phyloP scores from a whole-genome alignment of 2,797 vertebrate genomes.

The Darevskia mixta region DNA sequence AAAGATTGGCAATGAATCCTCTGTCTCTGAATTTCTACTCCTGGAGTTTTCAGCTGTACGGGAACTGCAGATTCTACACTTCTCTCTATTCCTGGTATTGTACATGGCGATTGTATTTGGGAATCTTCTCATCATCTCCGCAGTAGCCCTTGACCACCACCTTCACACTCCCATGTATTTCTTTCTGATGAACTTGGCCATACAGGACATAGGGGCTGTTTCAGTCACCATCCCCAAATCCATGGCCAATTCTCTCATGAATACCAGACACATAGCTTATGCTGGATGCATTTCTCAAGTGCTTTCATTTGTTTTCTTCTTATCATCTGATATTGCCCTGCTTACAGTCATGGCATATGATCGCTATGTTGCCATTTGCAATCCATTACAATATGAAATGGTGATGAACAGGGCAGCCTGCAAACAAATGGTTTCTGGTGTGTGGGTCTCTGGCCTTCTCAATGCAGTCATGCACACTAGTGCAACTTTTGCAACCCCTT shows the following conservation, averaged over 20 bases:
- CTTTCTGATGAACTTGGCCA: neutral
- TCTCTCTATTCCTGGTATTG: neutral
- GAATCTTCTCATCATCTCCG: slow-evolving; percentile 13
- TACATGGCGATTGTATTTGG: neutral
- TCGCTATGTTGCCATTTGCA: slow-evolving; percentile 19
- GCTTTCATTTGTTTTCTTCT: neutral
- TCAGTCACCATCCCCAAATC: neutral
- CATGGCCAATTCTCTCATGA: neutral
- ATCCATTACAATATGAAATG: slow-evolving; percentile 18
- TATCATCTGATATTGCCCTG: neutral
- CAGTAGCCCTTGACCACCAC: neutral
- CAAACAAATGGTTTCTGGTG: neutral
- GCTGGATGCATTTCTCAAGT: slow-evolving; percentile 1
- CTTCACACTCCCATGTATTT: slow-evolving; percentile 24
- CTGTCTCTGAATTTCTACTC: neutral
- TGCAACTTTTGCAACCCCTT: neutral
- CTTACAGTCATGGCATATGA: slow-evolving; percentile 30
- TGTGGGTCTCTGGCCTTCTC: neutral
- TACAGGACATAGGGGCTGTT: neutral
- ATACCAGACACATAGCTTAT: slow-evolving; percentile 8
- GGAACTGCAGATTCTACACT: neutral
- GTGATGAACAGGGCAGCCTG: neutral
- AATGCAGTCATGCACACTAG: neutral
- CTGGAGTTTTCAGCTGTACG: neutral
- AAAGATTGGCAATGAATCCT: slow-evolving; percentile 23